Percentiles rank a stretch among this genome's conserved stretches.
phyloP scores from a whole-genome alignment of 2,888 invertebrate genomes.

The Aspidiotus destructor region DNA sequence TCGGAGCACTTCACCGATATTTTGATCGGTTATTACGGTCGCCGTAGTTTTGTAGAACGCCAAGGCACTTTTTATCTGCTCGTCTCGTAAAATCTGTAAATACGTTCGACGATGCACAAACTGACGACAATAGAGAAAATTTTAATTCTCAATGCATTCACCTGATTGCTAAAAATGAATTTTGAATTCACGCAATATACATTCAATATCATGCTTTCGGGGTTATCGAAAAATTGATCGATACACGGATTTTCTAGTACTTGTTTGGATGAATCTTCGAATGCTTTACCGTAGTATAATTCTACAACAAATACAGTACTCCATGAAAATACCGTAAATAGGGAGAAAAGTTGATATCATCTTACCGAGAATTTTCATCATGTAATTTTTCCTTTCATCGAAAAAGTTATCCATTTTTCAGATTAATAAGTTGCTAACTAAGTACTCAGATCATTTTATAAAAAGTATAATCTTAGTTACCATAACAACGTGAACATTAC shows the following conservation, averaged over 20 bases:
- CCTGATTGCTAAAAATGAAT: conserved; percentile 12
- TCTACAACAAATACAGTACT: conserved; percentile 5
- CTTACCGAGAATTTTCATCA: conserved; percentile 28
- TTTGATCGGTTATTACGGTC: conserved; percentile 50
- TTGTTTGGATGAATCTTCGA: neutral
- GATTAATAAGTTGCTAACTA: neutral
- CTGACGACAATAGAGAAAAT: neutral
- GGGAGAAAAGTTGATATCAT: neutral
- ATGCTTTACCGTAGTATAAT: conserved; percentile 17
- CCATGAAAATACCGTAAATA: neutral
- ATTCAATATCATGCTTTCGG: conserved; percentile 5
- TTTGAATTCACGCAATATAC: conserved; percentile 8
- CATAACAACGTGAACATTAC: too few species aligned
- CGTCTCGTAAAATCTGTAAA: conserved; percentile 1
- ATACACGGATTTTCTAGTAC: conserved; percentile 6
- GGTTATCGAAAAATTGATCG: conserved; percentile 18
- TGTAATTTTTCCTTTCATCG: conserved; percentile 26
- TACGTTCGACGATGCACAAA: neutral
- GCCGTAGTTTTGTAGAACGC: conserved; percentile 55
- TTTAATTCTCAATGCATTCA: neutral
- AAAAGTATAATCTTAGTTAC: neutral
- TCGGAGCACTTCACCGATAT: conserved; percentile 49
- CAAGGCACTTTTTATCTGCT: conserved; percentile 37
- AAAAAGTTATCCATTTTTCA: conserved; percentile 20
- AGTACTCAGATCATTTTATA: neutral